phyloP scores from a whole-genome alignment of 2,888 invertebrate species.

The Xestia rhomboidea region DNA sequence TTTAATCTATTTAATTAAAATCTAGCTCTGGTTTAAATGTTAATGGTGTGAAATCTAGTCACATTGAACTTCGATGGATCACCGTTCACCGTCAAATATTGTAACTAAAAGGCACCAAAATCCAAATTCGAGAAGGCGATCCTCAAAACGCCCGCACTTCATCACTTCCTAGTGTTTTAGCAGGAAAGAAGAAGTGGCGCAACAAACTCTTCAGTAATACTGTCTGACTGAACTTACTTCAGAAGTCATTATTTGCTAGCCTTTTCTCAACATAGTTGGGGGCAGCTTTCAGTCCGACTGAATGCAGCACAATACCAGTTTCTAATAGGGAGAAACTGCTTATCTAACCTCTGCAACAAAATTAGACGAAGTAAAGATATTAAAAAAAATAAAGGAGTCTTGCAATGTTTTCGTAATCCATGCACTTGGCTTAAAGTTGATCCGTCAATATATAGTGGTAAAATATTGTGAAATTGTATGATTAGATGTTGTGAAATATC shows the following conservation, averaged over 20 bases:
- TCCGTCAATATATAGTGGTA: not conserved
- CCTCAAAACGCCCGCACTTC: not conserved
- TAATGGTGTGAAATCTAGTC: not conserved
- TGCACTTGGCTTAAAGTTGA: slow-evolving; percentile 15
- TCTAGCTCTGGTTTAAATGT: not conserved
- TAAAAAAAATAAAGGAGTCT: not conserved
- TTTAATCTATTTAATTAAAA: not conserved
- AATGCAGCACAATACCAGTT: not conserved
- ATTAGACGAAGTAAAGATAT: not conserved
- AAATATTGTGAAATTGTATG: slow-evolving; percentile 25
- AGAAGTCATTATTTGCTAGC: not conserved
- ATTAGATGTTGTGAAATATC: slow-evolving; percentile 18
- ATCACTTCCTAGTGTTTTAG: not conserved
- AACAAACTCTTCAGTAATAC: not conserved
- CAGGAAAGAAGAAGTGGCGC: not conserved
- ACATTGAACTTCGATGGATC: not conserved
- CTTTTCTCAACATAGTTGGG: not conserved
- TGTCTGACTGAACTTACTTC: not conserved
- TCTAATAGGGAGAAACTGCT: not conserved
- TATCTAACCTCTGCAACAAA: not conserved
- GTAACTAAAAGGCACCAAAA: no score
- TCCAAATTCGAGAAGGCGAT: not conserved
- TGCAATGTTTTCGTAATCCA: not conserved
- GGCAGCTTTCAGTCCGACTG: not conserved
- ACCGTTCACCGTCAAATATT: not conserved